Conservation (phyloP, 2,113 vertebrate genomes). For the Spilogale gracilis region DNA sequence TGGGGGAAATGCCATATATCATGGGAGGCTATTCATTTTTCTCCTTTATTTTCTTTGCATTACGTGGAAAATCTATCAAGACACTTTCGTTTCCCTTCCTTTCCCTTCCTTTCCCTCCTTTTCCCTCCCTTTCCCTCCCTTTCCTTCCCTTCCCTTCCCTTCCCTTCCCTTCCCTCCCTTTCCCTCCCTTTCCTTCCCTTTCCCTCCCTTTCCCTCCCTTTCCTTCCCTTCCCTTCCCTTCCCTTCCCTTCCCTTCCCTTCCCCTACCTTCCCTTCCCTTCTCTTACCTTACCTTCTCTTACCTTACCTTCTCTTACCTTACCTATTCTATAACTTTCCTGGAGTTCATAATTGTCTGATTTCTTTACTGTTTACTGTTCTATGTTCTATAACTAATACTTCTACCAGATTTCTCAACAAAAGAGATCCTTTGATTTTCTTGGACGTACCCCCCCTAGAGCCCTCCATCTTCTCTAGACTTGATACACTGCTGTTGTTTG, state of each 20-base stretch:
- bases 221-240: not conserved
- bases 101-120: not conserved
- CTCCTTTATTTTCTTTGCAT: constrained; percentile 77
- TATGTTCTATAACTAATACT: not conserved
- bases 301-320: too few relatives aligned
- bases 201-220: not conserved
- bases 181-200: fast-evolving
- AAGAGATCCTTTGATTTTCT: not conserved
- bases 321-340: not conserved
- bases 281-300: too few relatives aligned
- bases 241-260: too few relatives aligned
- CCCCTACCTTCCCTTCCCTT: not conserved
- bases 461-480: not conserved
- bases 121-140: too few relatives aligned
- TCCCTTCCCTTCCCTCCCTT: fast-evolving
- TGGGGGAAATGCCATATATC: constrained; percentile 74
- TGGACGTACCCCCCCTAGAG: not conserved
- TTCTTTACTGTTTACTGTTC: constrained; percentile 11
- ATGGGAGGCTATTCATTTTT: not conserved
- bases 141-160: fast-evolving
- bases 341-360: not conserved
- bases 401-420: not conserved
- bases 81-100: not conserved
- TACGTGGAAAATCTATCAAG: constrained; percentile 79
- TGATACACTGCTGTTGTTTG: not conserved